Evolutionary conservation across 2,797 vertebrate genomes (phyloP).

Genomic region (Acanthurus leucopareius): DNA sequence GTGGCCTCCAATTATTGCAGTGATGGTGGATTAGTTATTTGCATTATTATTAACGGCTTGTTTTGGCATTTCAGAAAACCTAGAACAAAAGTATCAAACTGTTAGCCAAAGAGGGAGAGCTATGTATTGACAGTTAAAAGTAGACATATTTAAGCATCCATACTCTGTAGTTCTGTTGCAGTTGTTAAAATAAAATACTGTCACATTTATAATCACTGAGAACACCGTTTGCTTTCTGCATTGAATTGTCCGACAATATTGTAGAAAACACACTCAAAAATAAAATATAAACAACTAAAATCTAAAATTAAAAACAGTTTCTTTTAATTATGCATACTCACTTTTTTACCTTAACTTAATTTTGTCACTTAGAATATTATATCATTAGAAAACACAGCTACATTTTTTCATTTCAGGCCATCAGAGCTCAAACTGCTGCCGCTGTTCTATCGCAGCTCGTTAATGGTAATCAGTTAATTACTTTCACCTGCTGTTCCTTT

Average conservation of each 20-base stretch:
- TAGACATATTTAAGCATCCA: neutral
- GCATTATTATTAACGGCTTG: neutral
- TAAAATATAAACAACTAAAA: neutral
- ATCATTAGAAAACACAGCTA: neutral
- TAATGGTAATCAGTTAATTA: conserved; percentile 21
- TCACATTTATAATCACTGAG: neutral
- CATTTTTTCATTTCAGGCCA: neutral
- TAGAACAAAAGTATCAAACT: neutral
- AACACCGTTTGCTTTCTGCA: neutral
- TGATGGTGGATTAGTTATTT: conserved; percentile 10
- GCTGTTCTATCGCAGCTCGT: conserved; percentile 2
- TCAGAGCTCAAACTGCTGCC: neutral
- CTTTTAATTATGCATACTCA: neutral
- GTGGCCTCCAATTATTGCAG: neutral
- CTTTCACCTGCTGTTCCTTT: conserved; percentile 19
- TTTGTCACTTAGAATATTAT: neutral
- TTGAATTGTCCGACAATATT: neutral
- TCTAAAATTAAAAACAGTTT: too few species aligned
- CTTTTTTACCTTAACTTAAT: neutral
- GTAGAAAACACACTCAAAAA: neutral
- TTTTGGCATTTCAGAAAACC: neutral
- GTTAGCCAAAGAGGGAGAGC: neutral
- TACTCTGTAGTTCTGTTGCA: too few species aligned
- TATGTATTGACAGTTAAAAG: neutral
- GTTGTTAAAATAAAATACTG: too few species aligned